Evolutionary conservation across 2,797 vertebrate genomes (phyloP).

Genomic region (Phataginus tricuspis): DNA sequence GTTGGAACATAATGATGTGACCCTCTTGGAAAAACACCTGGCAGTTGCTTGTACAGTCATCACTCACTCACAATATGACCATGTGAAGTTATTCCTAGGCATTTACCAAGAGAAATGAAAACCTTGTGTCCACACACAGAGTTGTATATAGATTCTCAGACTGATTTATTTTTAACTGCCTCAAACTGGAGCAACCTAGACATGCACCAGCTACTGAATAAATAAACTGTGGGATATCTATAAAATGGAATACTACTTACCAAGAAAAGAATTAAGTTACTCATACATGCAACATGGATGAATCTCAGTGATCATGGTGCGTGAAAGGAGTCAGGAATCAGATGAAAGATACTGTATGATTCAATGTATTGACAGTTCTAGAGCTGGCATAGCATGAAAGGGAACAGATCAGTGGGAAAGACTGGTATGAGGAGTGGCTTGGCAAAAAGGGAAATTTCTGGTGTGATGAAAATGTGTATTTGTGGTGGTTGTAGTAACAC

Average conservation of each 20-base stretch:
- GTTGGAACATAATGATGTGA: fast-evolving
- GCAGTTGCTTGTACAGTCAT: neutral
- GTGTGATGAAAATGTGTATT: neutral
- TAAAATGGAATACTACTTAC: fast-evolving
- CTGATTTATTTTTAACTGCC: neutral
- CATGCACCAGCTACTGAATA: too few species aligned
- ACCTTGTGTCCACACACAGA: too few species aligned
- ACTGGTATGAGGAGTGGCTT: fast-evolving
- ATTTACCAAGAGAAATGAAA: neutral
- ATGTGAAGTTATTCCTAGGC: too few species aligned
- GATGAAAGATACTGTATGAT: fast-evolving
- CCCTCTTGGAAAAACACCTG: neutral
- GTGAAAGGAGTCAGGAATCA: neutral
- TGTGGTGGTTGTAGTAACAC: fast-evolving
- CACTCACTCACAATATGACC: neutral
- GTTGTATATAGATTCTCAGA: neutral
- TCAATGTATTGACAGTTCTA: neutral
- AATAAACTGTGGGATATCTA: fast-evolving
- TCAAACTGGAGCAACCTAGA: too few species aligned
- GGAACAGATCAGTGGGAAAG: fast-evolving
- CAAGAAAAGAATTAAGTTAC: fast-evolving
- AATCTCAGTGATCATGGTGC: neutral
- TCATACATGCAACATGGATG: fast-evolving
- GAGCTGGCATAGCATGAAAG: neutral
- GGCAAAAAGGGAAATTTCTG: neutral